Evolutionary conservation across 1,140 invertebrate genomes (phyloP), one percentile per base, ranked within the genome.

Genomic region (Drosophila orosa): DNA sequence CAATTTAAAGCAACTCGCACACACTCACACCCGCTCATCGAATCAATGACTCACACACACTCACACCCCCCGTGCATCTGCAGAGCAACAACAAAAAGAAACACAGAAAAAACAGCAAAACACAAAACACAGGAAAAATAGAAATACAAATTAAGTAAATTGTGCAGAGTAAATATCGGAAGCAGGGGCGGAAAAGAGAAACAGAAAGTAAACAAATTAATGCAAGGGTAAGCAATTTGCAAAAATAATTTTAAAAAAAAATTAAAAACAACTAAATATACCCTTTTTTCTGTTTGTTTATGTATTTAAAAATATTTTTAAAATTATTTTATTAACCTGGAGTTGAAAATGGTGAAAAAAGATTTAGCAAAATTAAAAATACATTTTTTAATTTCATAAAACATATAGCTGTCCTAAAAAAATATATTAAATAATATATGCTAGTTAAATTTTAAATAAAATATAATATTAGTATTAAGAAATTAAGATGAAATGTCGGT

Each of bases 151-250:
- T 73, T 65, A 63, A 65, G 31, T 40, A 45, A 75, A 74, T 60
- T 74, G 71, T 74, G 50, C 56, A 69, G 57, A 57, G 67, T 42
- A 74, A 74, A 77, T 74, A 77, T 77, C 62, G 74, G 62, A 67
- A 75, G 67, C 68, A 48, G 22, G 19, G 19, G 35, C 12, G 33
- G 9, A 63, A 50, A 61, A 52, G 15, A 48, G 31, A 77, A 60
- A 60, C 42, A 17, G 60, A 68, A 66, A 63, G 79, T 82, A 78
- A 82, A 82, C 80, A 82, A 65, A 82, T 45, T 78, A 82, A 78
- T 55, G 56, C 56, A 66, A 58, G 12, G 19, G 15, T 55, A 37
- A 37, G 25, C 29, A 15, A 10, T 45, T 27, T 25, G 44, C n/a
- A 22, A 13, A 52, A 33, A 13, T n/a, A 3, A 17, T 25, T 3